Evolutionary conservation across 2,113 vertebrate genomes (phyloP).

Genomic region (Hydrochoerus hydrochaeris): DNA sequence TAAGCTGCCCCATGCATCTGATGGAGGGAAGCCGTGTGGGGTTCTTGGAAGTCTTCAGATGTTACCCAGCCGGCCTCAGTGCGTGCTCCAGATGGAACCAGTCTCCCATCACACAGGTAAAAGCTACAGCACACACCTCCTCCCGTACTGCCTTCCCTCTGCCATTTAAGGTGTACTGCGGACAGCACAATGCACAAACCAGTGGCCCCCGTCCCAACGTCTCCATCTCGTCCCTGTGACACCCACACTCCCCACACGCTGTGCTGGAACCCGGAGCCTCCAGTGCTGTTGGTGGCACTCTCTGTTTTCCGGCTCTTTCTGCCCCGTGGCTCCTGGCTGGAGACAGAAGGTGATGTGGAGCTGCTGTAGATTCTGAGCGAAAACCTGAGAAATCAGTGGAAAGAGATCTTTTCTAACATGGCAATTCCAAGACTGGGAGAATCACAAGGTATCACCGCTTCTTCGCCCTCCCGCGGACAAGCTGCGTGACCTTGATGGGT

Average conservation of each 20-base stretch:
- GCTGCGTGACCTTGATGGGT: not conserved
- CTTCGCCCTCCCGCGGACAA: not conserved
- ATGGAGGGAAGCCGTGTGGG: no score
- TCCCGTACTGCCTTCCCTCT: no score
- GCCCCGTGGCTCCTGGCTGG: not conserved
- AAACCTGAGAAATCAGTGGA: not conserved
- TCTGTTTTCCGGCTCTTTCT: not conserved
- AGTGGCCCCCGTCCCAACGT: not conserved
- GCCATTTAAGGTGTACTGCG: not conserved
- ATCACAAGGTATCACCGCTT: not conserved
- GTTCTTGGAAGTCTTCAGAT: no score
- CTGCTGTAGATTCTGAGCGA: not conserved
- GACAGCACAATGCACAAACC: not conserved
- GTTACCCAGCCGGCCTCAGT: no score
- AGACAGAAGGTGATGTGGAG: not conserved
- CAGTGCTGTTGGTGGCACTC: not conserved
- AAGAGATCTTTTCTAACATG: not conserved
- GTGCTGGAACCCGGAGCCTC: not conserved
- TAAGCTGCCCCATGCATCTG: not conserved
- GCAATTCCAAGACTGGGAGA: not conserved
- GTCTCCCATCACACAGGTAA: no score
- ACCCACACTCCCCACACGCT: not conserved
- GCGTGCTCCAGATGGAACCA: no score
- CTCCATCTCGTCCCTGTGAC: not conserved
- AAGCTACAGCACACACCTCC: no score